Evolutionary conservation across 2,797 vertebrate genomes (phyloP).

Genomic region (Cossypha polioptera): DNA sequence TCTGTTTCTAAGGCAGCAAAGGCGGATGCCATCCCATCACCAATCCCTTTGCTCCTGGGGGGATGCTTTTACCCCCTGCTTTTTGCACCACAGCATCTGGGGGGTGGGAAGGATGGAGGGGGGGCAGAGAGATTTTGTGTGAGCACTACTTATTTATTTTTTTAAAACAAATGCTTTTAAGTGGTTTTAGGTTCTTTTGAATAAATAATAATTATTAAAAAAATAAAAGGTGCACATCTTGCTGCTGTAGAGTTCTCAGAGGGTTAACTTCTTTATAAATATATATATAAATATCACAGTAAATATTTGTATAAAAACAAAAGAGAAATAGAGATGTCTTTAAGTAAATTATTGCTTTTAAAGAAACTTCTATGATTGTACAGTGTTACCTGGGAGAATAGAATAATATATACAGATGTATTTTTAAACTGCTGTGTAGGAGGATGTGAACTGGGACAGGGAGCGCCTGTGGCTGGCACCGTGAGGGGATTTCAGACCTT

Average conservation of each 20-base stretch:
- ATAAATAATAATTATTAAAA: constrained; percentile 41
- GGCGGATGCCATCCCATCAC: background rate
- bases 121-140: background rate
- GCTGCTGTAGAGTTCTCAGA: constrained; percentile 67
- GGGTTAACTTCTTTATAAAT: constrained; percentile 61
- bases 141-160: constrained; percentile 58
- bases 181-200: constrained; percentile 61
- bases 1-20: background rate
- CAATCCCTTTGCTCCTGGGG: background rate
- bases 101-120: background rate
- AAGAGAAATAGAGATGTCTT: constrained; percentile 63
- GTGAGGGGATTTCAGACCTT: background rate
- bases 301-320: constrained; percentile 67
- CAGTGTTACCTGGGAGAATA: constrained; percentile 67
- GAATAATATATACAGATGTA: constrained; percentile 68
- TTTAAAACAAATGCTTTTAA: constrained; percentile 40
- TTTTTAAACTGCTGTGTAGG: constrained; percentile 60
- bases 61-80: background rate
- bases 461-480: background rate
- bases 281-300: constrained; percentile 55
- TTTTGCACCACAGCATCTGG: background rate
- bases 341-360: constrained; percentile 74
- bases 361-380: constrained; percentile 67
- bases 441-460: constrained; percentile 38
- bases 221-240: constrained; percentile 57